Conservation (phyloP, 2,113 vertebrate genomes). For the Ploceus nigricollis region DNA sequence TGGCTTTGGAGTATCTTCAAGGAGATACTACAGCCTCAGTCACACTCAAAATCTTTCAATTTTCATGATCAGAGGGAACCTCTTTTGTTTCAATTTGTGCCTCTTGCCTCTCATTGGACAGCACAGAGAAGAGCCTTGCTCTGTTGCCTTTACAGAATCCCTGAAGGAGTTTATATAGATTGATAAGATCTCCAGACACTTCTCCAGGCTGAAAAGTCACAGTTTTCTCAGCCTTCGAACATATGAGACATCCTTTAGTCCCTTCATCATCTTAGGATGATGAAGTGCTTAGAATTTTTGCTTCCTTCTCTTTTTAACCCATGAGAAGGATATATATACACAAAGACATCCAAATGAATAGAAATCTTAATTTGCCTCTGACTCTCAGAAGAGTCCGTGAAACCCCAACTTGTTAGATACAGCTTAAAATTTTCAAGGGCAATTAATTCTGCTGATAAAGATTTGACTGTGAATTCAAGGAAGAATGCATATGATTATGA, state of each 20-base stretch:
- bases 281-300: background rate
- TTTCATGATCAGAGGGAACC: background rate
- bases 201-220: background rate
- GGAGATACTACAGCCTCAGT: rapidly evolving
- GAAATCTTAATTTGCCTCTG: background rate
- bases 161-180: background rate
- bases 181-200: background rate
- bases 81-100: background rate
- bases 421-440: background rate
- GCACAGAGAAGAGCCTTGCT: background rate
- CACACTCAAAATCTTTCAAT: background rate
- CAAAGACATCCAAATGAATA: background rate
- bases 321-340: background rate
- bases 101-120: background rate
- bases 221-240: background rate
- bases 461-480: background rate
- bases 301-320: background rate
- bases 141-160: background rate
- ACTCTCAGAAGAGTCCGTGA: background rate
- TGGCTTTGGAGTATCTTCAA: background rate
- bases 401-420: rapidly evolving
- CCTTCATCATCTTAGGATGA: background rate
- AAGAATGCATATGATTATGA: background rate
- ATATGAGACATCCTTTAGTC: background rate
- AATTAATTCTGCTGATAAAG: background rate